These are phyloP conservation scores for Nephila pilipes DNA, from an alignment of 1,140 invertebrate species.

Conservation along the genomic window DNA sequence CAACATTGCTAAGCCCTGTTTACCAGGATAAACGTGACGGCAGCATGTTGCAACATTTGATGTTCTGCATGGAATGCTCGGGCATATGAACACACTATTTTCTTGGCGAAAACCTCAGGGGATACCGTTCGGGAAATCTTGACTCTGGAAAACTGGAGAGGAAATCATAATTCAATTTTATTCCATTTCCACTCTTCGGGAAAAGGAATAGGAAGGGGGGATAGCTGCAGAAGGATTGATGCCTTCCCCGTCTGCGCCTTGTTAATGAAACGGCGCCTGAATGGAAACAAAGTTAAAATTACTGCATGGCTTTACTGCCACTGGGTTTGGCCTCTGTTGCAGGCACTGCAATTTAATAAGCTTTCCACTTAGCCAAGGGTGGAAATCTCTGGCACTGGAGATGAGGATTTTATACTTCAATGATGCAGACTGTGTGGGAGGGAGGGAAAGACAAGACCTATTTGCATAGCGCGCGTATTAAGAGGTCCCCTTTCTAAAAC, in stretches of 20 bases:
- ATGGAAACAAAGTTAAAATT: constrained; percentile 60
- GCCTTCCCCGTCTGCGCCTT: constrained; percentile 11
- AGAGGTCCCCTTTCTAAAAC: constrained; percentile 29
- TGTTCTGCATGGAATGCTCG: neutral
- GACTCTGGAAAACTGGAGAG: constrained; percentile 19
- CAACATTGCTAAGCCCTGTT: neutral
- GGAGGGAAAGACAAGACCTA: constrained; percentile 4
- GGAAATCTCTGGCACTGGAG: constrained; percentile 44
- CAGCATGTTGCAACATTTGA: neutral
- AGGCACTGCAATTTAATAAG: constrained; percentile 51
- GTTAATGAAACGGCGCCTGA: constrained; percentile 56
- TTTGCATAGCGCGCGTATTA: constrained; percentile 52
- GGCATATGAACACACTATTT: neutral
- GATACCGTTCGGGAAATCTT: constrained; percentile 15
- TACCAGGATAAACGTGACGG: neutral
- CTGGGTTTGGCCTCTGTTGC: constrained; percentile 8
- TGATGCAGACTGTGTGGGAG: neutral
- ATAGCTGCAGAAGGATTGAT: neutral
- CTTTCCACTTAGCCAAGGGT: constrained; percentile 58
- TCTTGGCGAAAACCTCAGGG: constrained; percentile 11
- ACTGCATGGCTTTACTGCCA: constrained; percentile 34
- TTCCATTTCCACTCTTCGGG: constrained; percentile 54
- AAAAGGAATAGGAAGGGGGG: neutral
- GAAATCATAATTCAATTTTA: constrained; percentile 64
- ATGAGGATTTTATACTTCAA: constrained; percentile 59